These are phyloP conservation scores for Rhorus exstirpatorius DNA, from an alignment of 2,888 invertebrate genomes.

Conservation along the genomic window DNA sequence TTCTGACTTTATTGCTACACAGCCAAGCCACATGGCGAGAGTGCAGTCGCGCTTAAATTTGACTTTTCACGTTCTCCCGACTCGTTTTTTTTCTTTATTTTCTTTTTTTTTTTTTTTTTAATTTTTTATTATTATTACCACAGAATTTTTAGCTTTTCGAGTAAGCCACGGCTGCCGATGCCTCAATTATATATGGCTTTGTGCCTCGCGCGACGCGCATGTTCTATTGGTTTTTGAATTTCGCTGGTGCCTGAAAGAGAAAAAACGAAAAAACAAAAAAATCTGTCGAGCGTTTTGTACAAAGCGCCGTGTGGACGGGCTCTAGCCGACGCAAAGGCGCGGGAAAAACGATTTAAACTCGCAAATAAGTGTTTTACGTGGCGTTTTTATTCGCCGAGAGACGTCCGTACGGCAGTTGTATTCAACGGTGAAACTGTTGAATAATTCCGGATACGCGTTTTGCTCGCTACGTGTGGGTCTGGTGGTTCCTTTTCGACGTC, in stretches of 20 bases:
- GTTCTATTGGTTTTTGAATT: neutral
- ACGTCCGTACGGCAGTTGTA: constrained; percentile 45
- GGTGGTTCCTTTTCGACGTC: constrained; percentile 16
- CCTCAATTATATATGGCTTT: neutral
- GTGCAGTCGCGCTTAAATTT: constrained; percentile 31
- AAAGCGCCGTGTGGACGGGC: neutral
- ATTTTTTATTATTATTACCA: constrained; percentile 14
- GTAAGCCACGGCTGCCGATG: neutral
- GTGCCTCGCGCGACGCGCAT: neutral
- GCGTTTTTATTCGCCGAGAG: constrained; percentile 15
- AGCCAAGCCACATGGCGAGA: neutral
- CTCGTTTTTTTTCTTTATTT: neutral
- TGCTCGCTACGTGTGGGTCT: constrained; percentile 33
- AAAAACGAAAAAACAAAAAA: neutral
- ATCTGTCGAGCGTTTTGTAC: neutral
- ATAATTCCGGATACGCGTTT: constrained; percentile 57
- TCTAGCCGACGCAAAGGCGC: neutral
- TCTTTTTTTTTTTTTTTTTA: neutral
- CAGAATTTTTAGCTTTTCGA: neutral
- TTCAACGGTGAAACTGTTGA: constrained; percentile 62
- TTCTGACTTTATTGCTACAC: constrained; percentile 52
- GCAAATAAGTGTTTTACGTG: no score
- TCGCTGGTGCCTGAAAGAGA: neutral
- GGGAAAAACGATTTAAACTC: neutral
- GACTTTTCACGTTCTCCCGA: constrained; percentile 30